Conservation (phyloP, 2,888 invertebrate genomes). For the Stegophylla sp. region DNA sequence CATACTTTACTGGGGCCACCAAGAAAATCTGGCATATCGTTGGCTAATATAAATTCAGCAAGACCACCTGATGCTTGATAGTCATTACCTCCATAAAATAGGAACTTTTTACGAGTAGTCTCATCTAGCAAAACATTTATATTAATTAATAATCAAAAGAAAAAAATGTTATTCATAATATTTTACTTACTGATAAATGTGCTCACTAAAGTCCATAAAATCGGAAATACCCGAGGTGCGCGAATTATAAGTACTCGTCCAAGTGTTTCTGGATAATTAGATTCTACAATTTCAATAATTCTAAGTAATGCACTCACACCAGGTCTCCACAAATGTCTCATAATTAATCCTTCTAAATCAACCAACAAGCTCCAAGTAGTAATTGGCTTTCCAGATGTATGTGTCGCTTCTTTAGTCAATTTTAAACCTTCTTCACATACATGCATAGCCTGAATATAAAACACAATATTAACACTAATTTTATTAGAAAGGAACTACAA, state of each 20-base stretch:
- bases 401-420: conserved; percentile 85
- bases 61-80: conserved; percentile 82
- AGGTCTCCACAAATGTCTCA: conserved; percentile 94
- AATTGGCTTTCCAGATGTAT: conserved; percentile 79
- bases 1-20: conserved; percentile 87
- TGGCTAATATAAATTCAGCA: conserved; percentile 82
- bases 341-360: conserved; percentile 91
- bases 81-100: conserved; percentile 89
- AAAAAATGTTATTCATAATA: neutral
- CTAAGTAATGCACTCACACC: conserved; percentile 79
- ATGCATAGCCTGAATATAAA: conserved; percentile 74
- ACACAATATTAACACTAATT: conserved; percentile 45
- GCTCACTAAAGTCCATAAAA: conserved; percentile 92
- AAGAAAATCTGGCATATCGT: conserved; percentile 88
- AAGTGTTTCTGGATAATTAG: conserved; percentile 95
- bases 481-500: neutral
- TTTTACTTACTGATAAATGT: conserved; percentile 81
- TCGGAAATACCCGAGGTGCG: conserved; percentile 92
- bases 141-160: conserved; percentile 58
- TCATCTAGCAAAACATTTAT: conserved; percentile 72
- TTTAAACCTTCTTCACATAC: conserved; percentile 90
- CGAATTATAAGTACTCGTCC: conserved; percentile 87
- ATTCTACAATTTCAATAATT: conserved; percentile 85
- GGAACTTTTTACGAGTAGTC: conserved; percentile 87
- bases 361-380: conserved; percentile 89